Conservation (phyloP, 1,140 invertebrate species). For the Cherax destructor region DNA sequence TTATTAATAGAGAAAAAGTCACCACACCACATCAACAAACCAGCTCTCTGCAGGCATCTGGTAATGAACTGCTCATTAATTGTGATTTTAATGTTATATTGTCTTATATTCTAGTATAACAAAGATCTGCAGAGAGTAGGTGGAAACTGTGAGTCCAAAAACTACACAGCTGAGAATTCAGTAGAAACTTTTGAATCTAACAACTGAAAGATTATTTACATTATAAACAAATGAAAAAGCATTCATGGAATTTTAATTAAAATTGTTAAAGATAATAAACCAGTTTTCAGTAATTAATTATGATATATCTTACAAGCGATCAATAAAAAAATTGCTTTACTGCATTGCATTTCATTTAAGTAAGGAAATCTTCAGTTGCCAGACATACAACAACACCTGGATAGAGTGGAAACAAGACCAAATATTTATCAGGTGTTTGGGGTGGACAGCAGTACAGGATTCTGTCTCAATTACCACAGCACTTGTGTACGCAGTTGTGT, state of each 20-base stretch:
- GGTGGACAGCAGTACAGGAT: constrained; percentile 50
- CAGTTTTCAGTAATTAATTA: not conserved
- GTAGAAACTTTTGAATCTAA: constrained; percentile 28
- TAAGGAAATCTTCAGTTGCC: constrained; percentile 31
- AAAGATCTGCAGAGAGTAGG: constrained; percentile 25
- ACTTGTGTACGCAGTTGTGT: constrained; percentile 76
- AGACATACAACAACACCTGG: constrained; percentile 44
- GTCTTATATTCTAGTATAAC: not conserved
- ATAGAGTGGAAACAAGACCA: constrained; percentile 49
- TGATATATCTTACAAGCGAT: too few species aligned
- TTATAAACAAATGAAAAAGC: not conserved
- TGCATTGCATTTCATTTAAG: not conserved
- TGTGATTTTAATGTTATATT: not conserved
- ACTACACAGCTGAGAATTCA: constrained; percentile 48
- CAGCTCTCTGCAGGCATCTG: constrained; percentile 42
- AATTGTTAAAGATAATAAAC: not conserved
- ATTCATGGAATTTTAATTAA: not conserved
- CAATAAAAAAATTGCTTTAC: too few species aligned
- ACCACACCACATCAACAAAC: constrained; percentile 53
- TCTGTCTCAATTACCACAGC: constrained; percentile 73
- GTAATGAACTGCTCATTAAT: not conserved
- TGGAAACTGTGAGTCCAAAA: constrained; percentile 24
- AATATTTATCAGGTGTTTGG: constrained; percentile 50
- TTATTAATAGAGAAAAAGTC: constrained; percentile 43
- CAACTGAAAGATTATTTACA: constrained; percentile 31